Evolutionary conservation across 2,797 vertebrate species (phyloP), one percentile per base, ranked within the genome.

Genomic region (Hippopotamyrus pictus): DNA sequence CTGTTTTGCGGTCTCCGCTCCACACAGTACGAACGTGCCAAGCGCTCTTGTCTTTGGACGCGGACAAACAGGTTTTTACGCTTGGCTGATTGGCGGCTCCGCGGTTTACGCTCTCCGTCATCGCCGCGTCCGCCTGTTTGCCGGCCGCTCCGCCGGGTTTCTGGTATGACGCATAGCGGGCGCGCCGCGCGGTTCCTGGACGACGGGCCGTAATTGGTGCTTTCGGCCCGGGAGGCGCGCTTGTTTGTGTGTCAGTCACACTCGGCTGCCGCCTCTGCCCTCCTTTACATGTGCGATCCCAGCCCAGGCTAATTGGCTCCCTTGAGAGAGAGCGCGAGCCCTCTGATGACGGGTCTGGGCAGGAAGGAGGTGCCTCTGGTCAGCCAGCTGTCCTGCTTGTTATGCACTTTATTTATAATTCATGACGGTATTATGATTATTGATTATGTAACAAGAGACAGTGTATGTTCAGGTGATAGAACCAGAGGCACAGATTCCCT

Each of bases 271-370:
- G 17, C 46, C 89, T 89, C 88, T 57, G 85, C 3, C 12, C 69
- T 89, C 65, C 86, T 91, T 89, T 90, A 41, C 46, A 0, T 91
- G 91, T 88, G 91, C 89, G 89, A 90, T 90, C 90, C 50, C 88
- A 90, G 88, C 89, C 90, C 90, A 87, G 89, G 91, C 88, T 95
- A 94, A 93, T 93, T 93, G 92, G 90, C 91, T 91, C 92, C 91
- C 93, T 92, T 92, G 88, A 92, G 90, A 33, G 12, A 25, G 11
- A 69, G 86, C 90, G 91, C 90, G 88, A 93, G 89, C 46, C 89
- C 62, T 90, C 93, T 86, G 93, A 94, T 95, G 93, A 89, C 91
- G 90, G 92, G 83, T 89, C 92, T 86, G 92, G 92, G 90, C 88
- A 53, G 44, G 90, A 90, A 89, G 88, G 89, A 89, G n/a, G 3